Percentiles rank a stretch among this genome's conserved stretches.
Conservation (phyloP, 2,797 vertebrate species). For the Triplophysa bombifrons region DNA sequence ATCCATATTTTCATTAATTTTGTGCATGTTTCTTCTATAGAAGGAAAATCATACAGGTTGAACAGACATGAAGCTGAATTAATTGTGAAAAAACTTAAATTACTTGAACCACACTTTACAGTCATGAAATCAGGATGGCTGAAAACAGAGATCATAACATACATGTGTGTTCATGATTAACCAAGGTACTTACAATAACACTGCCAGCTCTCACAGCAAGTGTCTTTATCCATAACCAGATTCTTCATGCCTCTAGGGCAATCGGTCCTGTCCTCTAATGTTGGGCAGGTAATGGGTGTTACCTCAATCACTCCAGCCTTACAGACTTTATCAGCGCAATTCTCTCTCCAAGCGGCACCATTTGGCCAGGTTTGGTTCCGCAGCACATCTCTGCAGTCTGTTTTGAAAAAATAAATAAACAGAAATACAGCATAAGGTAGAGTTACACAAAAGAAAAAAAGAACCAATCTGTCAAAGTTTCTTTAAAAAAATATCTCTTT, state of each 20-base stretch:
- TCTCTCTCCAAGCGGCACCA: conserved; percentile 65
- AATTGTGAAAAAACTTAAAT: not conserved
- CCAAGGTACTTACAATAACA: conserved; percentile 74
- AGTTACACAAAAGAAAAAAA: not conserved
- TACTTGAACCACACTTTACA: not conserved
- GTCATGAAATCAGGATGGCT: not conserved
- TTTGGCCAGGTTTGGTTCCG: conserved; percentile 57
- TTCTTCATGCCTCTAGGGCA: conserved; percentile 62
- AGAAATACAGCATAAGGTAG: not conserved
- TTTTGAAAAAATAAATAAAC: not conserved
- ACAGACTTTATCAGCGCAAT: conserved; percentile 68
- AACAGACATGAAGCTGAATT: not conserved
- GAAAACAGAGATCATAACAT: not conserved
- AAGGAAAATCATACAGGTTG: not conserved
- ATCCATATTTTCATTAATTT: too few relatives aligned
- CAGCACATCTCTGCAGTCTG: conserved; percentile 59
- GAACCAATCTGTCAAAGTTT: too few relatives aligned
- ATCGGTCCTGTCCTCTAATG: not conserved
- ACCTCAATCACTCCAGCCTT: conserved; percentile 51
- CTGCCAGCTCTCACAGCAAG: conserved; percentile 68
- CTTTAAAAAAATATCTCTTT: too few relatives aligned
- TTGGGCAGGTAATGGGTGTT: conserved; percentile 61
- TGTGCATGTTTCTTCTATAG: not conserved
- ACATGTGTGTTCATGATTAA: not conserved
- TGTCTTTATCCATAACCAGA: conserved; percentile 61